Evolutionary conservation across 1,140 invertebrate species (phyloP), one percentile per base, ranked within the genome.

Genomic region (Dreissena polymorpha): DNA sequence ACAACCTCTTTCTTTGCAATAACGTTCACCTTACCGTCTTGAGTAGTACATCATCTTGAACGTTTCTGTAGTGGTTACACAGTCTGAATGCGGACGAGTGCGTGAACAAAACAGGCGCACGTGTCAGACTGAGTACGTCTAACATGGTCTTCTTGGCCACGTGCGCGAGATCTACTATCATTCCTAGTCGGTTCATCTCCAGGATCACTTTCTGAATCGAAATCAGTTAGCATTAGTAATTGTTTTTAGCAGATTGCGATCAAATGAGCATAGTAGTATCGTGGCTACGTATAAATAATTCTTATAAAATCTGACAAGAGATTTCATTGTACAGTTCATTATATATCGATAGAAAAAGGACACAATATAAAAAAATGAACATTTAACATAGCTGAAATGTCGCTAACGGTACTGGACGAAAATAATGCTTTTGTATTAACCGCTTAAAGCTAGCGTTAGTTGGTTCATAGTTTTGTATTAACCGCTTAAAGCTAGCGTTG

Each of bases 161-260:
- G 94, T 97, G 97, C 25, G 96, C 96, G 75, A 97, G 92, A 91
- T 97, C 97, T 79, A 97, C 96, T 89, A 97, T 94, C 96, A 96
- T 94, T 95, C 97, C 91, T 95, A 95, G 88, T 76, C 95, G 89
- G 89, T 95, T 95, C 95, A 95, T 95, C 91, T 95, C 95, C 21
- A 83, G 50, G 5, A 95, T 91, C 0, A 94, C 89, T 65, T 83
- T 86, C 91, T 93, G 84, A 8, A 83, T 39, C 8, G 39, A 39
- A 39, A 39, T 39, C 39, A 39, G 39, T n/a, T n/a, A n/a, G n/a
- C n/a, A 39, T 39, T 39, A 39, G 3, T 8, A 39, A 39, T 39
- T 39, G 39, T 5, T 39, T 86, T 10, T 53, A 2, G 39, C 39
- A 8, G 39, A 5, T 39, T 6, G 74, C 12, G n/a, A 67, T 1